Percentiles rank a stretch among this genome's conserved stretches.
Conservation (phyloP, 2,113 vertebrate species). For the Australoheros scitulus region DNA sequence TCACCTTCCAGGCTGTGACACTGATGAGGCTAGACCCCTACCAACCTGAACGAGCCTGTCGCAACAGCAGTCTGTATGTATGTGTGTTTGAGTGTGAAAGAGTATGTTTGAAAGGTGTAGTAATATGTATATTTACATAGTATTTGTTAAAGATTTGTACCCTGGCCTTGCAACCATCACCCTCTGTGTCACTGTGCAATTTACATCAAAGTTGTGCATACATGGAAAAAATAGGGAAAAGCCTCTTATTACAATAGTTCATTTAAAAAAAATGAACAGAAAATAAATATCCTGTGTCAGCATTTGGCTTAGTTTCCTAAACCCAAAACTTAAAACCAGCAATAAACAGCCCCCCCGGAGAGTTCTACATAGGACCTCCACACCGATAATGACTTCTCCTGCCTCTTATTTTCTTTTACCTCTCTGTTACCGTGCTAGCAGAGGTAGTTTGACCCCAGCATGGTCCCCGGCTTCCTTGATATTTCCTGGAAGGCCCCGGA, state of each 20-base stretch:
- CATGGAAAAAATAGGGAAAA: not conserved
- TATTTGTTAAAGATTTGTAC: not conserved
- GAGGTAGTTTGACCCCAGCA: conserved; percentile 53
- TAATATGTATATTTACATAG: not conserved
- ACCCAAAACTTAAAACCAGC: conserved; percentile 23
- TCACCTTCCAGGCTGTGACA: conserved; percentile 63
- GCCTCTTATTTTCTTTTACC: conserved; percentile 24
- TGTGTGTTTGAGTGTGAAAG: not conserved
- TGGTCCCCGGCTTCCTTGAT: conserved; percentile 53
- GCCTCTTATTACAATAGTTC: not conserved
- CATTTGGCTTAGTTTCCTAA: conserved; percentile 20
- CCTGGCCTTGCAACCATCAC: not conserved
- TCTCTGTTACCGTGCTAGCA: conserved; percentile 40
- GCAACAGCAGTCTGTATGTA: not conserved
- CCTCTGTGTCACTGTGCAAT: not conserved
- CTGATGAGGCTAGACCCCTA: conserved; percentile 31
- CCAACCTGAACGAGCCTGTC: conserved; percentile 11
- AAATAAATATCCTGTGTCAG: conserved; percentile 18
- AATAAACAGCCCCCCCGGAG: not conserved
- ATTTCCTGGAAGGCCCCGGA: conserved; percentile 54
- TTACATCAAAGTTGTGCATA: not conserved
- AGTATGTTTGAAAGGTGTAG: not conserved
- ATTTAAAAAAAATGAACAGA: conserved; percentile 24
- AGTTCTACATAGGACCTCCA: conserved; percentile 42
- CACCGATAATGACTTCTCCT: conserved; percentile 72